A percentile compares a stretch with the other conserved stretches of the same genome.
These are phyloP conservation scores for Asteroscopus sphinx DNA, from an alignment of 2,888 invertebrate genomes.

Conservation along the genomic window DNA sequence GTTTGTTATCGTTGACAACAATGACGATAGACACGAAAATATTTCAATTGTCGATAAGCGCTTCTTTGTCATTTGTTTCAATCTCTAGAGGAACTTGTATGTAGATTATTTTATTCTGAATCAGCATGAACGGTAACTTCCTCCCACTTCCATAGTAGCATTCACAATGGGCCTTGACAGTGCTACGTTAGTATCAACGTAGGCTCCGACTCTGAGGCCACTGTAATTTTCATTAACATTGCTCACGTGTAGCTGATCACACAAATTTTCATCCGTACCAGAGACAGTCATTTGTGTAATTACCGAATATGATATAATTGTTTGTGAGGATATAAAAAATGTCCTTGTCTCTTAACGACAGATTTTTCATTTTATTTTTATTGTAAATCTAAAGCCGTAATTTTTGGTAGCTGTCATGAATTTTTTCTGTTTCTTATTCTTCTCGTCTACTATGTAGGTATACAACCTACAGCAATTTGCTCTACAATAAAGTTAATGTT, in stretches of 20 bases:
- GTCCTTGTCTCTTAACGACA: constrained; percentile 35
- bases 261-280: constrained; percentile 62
- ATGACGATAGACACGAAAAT: constrained; percentile 48
- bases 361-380: background rate
- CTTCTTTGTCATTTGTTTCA: constrained; percentile 52
- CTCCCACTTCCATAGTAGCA: constrained; percentile 48
- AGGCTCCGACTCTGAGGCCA: constrained; percentile 74
- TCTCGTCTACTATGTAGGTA: constrained; percentile 17
- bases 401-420: constrained; percentile 7
- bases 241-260: constrained; percentile 63
- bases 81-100: constrained; percentile 25
- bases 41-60: constrained; percentile 51
- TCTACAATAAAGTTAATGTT: constrained; percentile 71
- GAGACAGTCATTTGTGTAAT: constrained; percentile 63
- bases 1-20: constrained; percentile 54
- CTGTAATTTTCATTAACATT: constrained; percentile 70
- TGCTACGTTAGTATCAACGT: constrained; percentile 72
- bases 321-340: constrained; percentile 57
- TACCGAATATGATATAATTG: constrained; percentile 65
- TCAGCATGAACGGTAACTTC: constrained; percentile 44
- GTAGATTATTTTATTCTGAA: constrained; percentile 40
- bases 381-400: background rate
- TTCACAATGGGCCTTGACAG: constrained; percentile 71
- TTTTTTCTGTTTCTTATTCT: constrained; percentile 30
- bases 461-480: constrained; percentile 53